Evolutionary conservation across 1,140 invertebrate species (phyloP), one percentile per base, ranked within the genome.

Genomic region (Hypothenemus hampei): DNA sequence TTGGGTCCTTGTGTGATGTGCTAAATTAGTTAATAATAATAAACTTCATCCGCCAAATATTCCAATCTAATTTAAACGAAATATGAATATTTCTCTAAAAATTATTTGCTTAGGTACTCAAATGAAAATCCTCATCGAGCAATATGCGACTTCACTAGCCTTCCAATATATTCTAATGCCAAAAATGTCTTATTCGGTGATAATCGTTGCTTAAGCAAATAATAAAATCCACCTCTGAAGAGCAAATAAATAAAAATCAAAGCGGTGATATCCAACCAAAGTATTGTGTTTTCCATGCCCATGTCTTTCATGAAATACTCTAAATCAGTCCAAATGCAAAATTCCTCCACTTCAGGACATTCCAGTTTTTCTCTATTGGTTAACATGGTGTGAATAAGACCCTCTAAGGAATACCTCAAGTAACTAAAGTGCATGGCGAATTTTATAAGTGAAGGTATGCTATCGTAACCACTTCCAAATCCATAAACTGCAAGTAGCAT

Each of bases 341-440:
- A 85, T 8, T 79, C 71, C 57, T 84, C 81, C 0, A 73, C 65
- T 0, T 75, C 68, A 0, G 85, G 84, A 72, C 88, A 90, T 11
- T 75, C 65, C 5, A 89, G 69, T 52, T 82, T 80, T 3, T 71
- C 71, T 23, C 92, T 74, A 35, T 85, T 79, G 29, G 81, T 80
- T 0, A 89, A 86, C 7, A 93, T 81, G 0, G 89, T 78, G 2
- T 82, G 78, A 0, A 90, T 78, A 0, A 91, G 74, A 1, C 85
- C 87, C 68, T 95, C 89, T 24, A 94, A 77, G 4, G 79, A 80
- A 62, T 86, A 86, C 18, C 68, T 79, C 40, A 94, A 77, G 67
- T 87, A 95, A 58, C 90, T 93, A n/a, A 85, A 75, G 60, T 89
- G 84, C 74, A 93, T 87, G 0, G 87, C 73, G 61, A 91, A 72